phyloP scores from a whole-genome alignment of 2,113 vertebrate species.

The Diadophis punctatus region DNA sequence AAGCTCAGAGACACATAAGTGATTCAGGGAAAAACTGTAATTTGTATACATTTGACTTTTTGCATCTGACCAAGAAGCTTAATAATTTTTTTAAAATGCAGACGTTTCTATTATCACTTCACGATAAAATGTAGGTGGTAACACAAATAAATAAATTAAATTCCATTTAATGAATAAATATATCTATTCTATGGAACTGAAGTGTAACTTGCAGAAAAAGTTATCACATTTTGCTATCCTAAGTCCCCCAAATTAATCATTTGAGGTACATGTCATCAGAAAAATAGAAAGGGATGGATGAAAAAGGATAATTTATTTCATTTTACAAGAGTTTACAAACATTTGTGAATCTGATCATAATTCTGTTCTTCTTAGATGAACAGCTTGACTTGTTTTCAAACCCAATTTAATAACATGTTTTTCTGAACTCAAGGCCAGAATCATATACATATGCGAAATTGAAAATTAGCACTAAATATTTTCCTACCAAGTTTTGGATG shows the following conservation, averaged over 20 bases:
- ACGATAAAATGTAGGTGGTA: neutral
- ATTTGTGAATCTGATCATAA: neutral
- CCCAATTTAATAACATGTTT: neutral
- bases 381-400: neutral
- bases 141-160: neutral
- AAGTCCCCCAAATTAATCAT: neutral
- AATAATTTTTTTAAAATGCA: neutral
- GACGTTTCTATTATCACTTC: neutral
- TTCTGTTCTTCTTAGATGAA: neutral
- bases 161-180: neutral
- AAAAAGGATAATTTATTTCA: neutral
- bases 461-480: neutral
- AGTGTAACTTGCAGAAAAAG: neutral
- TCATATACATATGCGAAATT: neutral
- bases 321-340: neutral
- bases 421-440: neutral
- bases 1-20: neutral
- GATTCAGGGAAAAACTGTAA: neutral
- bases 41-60: neutral
- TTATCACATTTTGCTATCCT: neutral
- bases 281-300: neutral
- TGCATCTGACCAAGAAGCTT: neutral
- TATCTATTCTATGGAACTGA: neutral
- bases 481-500: neutral
- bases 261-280: neutral